Conservation (phyloP, 1,140 invertebrate genomes). For the Coelopa frigida region DNA sequence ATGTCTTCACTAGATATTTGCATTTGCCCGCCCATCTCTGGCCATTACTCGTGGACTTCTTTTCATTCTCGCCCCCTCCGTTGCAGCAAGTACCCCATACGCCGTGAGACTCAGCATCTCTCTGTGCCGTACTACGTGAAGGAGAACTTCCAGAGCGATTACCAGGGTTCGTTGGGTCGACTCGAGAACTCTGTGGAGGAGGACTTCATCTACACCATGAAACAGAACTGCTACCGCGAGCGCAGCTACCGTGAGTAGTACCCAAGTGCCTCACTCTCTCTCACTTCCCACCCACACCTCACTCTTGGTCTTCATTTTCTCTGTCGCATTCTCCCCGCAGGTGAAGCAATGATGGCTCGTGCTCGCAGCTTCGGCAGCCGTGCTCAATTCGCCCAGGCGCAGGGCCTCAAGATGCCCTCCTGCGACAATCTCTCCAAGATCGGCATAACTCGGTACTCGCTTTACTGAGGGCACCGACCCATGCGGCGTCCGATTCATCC, state of each 20-base stretch:
- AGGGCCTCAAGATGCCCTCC: constrained; percentile 18
- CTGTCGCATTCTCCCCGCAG: constrained; percentile 4
- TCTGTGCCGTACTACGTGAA: constrained; percentile 91
- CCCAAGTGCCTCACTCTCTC: background rate
- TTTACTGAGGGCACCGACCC: constrained; percentile 9
- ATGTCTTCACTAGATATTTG: background rate
- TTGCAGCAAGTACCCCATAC: constrained; percentile 68
- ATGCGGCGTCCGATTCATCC: too few species aligned
- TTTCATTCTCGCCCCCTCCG: background rate
- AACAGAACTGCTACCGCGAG: constrained; percentile 83
- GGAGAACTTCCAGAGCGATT: constrained; percentile 78
- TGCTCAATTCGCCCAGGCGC: constrained; percentile 17
- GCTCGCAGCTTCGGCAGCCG: constrained; percentile 19
- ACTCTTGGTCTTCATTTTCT: background rate
- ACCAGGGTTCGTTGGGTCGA: constrained; percentile 76
- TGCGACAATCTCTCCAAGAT: constrained; percentile 20
- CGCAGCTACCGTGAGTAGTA: constrained; percentile 68
- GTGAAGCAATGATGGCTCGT: constrained; percentile 21
- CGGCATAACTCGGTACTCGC: constrained; percentile 15
- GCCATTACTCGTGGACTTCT: background rate
- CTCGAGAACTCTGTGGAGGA: constrained; percentile 90
- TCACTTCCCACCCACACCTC: background rate
- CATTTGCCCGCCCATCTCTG: background rate
- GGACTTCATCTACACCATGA: constrained; percentile 77
- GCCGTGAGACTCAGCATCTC: constrained; percentile 62